Conservation (phyloP, 2,113 vertebrate genomes). For the Megaleporinus macrocephalus region DNA sequence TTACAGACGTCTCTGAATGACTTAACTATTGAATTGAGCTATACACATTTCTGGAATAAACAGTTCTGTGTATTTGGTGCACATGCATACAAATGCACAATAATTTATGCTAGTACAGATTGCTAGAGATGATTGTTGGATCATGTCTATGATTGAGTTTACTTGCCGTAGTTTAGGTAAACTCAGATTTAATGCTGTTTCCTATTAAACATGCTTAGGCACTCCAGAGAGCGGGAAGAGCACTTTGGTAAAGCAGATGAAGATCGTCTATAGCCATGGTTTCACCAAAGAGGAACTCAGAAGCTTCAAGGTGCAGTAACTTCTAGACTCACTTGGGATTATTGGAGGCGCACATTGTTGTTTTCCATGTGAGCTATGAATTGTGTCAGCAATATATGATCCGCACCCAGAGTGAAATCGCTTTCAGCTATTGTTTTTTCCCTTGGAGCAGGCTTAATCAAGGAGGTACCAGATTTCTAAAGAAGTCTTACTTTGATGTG, state of each 20-base stretch:
- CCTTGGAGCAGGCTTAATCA: neutral
- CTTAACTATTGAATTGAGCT: too few relatives aligned
- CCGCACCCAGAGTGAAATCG: neutral
- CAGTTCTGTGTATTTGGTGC: too few relatives aligned
- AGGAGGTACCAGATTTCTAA: neutral
- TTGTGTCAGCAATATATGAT: neutral
- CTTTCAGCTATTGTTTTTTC: neutral
- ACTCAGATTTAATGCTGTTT: too few relatives aligned
- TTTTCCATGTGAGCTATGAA: neutral
- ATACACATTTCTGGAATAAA: too few relatives aligned
- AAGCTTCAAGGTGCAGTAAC: constrained; percentile 72
- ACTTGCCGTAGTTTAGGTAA: too few relatives aligned
- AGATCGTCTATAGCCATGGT: constrained; percentile 77
- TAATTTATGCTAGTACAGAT: too few relatives aligned
- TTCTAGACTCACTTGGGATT: neutral
- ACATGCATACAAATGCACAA: too few relatives aligned
- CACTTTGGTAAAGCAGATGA: constrained; percentile 78
- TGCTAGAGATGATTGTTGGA: too few relatives aligned
- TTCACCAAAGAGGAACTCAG: constrained; percentile 75
- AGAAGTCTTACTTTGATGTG: neutral
- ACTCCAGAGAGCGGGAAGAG: constrained; percentile 78
- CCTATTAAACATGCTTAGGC: constrained; percentile 56
- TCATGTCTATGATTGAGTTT: too few relatives aligned
- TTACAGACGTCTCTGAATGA: too few relatives aligned
- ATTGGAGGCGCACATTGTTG: neutral